A percentile compares a stretch with the other conserved stretches of the same genome.
These are phyloP conservation scores for Drosophila villosipedis DNA, from an alignment of 2,888 invertebrate genomes.

Conservation along the genomic window DNA sequence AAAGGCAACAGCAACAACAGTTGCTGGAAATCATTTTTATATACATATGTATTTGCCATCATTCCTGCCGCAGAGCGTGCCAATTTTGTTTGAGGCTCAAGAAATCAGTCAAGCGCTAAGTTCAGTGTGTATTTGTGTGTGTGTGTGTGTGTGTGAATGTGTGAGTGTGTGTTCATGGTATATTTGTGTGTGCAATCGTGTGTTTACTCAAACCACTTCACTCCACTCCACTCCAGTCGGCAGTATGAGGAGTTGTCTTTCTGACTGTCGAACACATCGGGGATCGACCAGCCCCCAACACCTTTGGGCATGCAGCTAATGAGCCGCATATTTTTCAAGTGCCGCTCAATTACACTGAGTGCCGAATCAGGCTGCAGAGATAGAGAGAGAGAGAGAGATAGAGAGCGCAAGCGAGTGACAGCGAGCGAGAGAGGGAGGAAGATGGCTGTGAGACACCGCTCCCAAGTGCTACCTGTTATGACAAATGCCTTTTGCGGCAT, in stretches of 20 bases:
- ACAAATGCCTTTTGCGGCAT: constrained; percentile 56
- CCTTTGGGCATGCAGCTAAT: constrained; percentile 66
- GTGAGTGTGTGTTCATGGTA: constrained; percentile 5
- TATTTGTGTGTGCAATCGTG: constrained; percentile 18
- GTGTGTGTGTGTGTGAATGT: constrained; percentile 12
- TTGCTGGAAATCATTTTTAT: constrained; percentile 57
- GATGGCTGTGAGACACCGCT: constrained; percentile 13
- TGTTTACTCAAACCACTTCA: constrained; percentile 25
- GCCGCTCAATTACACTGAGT: constrained; percentile 79
- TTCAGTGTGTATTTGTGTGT: constrained; percentile 22
- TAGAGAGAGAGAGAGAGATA: neutral
- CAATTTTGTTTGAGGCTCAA: constrained; percentile 66
- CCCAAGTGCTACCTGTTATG: constrained; percentile 37
- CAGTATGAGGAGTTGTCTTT: constrained; percentile 42
- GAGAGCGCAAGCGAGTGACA: neutral
- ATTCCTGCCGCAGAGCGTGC: constrained; percentile 44
- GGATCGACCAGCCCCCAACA: constrained; percentile 33
- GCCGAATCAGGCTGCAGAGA: constrained; percentile 46
- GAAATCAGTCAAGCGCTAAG: constrained; percentile 77
- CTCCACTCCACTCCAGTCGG: neutral
- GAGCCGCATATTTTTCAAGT: constrained; percentile 79
- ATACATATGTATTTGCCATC: constrained; percentile 10
- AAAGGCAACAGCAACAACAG: constrained; percentile 16
- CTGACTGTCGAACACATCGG: constrained; percentile 43
- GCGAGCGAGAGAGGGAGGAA: constrained; percentile 15